Base-by-base conservation (phyloP, 2,888 invertebrate genomes). In the Miltochrista miniata region DNA sequence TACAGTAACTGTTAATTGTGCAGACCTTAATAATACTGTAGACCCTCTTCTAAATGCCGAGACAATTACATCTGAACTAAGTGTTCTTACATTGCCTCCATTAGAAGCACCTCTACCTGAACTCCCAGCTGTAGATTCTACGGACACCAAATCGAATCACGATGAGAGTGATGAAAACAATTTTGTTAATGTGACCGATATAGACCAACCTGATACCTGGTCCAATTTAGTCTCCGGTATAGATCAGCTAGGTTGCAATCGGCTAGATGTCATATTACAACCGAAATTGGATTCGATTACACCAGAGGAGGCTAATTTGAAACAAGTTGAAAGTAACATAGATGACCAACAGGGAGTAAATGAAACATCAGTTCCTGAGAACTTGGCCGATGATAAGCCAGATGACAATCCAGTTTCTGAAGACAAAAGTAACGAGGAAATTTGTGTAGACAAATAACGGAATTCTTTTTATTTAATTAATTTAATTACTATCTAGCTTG, bases 101-200 rank as follows among this genome's bases (percentile, higher is more conserved):
- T 43, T 54, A 10, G 56, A 52, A 14, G 58, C 51, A 38, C n/a
- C 51, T 37, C 33, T 33, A 11, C 35, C 36, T 10, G 42, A 48
- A 31, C 51, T 51, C 12, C 48, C 53, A 2, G 51, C 51, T 1
- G 44, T 42, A 13, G 46, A 57, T 35, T 12, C 11, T 12, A 24
- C 33, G 7, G 56, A 59, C 9, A 51, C 57, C 12, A 58, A 49
- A 45, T 9, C 52, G 15, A 69, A 62, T 47, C 54, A 53, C 18
- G 67, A 71, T 13, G 55, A 56, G 31, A 68, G 51, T 48, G 70
- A 70, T 42, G 75, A 79, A 53, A 74, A 70, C 49, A 66, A 65
- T 50, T 70, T 68, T 38, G 65, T 79, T n/a, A 76, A 76, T 51
- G 73, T 76, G 1, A 74, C 71, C 40, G 77, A 77, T 54, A 10